Evolutionary conservation across 2,113 vertebrate genomes (phyloP).

Genomic region (Charadrius vociferus): DNA sequence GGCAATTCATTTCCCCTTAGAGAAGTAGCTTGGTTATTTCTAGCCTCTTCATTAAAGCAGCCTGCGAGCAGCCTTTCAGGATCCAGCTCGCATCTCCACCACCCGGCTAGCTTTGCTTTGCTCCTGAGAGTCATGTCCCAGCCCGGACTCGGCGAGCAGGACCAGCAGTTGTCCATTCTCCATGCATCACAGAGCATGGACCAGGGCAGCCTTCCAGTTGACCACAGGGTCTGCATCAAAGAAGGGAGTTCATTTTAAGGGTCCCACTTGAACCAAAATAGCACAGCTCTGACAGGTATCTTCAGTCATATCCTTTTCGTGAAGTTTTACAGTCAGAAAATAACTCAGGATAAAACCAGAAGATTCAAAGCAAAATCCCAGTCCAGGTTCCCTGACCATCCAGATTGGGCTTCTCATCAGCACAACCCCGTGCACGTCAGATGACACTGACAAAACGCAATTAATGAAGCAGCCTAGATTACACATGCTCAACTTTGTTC

Average conservation of each 20-base stretch:
- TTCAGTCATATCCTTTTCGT: accelerated
- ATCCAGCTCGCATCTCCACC: not conserved
- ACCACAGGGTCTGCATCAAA: too few species aligned
- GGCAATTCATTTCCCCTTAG: not conserved
- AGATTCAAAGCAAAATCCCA: not conserved
- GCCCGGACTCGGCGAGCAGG: accelerated
- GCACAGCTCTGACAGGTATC: not conserved
- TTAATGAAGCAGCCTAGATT: too few species aligned
- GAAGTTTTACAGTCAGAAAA: not conserved
- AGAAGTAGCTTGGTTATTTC: not conserved
- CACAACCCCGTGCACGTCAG: not conserved
- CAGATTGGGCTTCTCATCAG: not conserved
- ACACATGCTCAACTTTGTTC: accelerated
- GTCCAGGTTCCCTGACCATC: not conserved
- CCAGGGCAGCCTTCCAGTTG: accelerated
- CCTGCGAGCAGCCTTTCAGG: not conserved
- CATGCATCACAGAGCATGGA: accelerated
- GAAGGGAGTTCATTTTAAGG: accelerated
- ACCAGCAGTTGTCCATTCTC: accelerated
- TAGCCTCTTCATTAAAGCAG: not conserved
- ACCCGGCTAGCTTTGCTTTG: accelerated
- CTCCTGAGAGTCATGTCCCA: accelerated
- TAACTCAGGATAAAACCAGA: not conserved
- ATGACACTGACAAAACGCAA: not conserved
- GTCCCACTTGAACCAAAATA: accelerated